A percentile compares a stretch with the other conserved stretches of the same genome.
phyloP scores from a whole-genome alignment of 2,113 vertebrate species.

The Tachysurus vachellii region DNA sequence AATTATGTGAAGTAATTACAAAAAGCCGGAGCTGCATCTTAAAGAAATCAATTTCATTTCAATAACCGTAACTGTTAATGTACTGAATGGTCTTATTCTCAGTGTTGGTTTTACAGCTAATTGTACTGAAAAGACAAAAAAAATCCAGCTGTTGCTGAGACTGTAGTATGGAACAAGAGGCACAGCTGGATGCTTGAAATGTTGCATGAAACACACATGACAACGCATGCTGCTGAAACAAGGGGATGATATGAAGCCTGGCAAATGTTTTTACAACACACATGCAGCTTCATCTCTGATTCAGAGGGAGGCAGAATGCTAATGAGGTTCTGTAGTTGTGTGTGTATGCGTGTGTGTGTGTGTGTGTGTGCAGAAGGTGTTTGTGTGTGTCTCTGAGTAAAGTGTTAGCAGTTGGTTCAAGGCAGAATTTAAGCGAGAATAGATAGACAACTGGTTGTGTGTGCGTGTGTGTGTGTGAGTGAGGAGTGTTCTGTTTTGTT shows the following conservation, averaged over 20 bases:
- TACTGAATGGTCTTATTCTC: conserved; percentile 9
- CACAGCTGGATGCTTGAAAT: conserved; percentile 59
- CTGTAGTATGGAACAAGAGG: conserved; percentile 60
- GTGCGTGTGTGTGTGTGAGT: neutral
- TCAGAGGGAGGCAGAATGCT: conserved; percentile 36
- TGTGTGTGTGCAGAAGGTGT: conserved; percentile 40
- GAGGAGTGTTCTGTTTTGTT: conserved; percentile 24
- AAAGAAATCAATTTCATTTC: conserved; percentile 9
- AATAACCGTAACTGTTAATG: neutral
- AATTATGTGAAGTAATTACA: conserved; percentile 7
- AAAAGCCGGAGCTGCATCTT: conserved; percentile 2
- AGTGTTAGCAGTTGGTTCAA: conserved; percentile 73
- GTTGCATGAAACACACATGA: conserved; percentile 61
- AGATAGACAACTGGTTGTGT: conserved; percentile 22
- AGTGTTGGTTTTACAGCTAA: neutral
- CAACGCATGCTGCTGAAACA: conserved; percentile 65
- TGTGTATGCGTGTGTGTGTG: conserved; percentile 46
- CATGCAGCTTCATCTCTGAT: conserved; percentile 70
- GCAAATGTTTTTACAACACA: conserved; percentile 61
- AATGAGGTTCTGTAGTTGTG: conserved; percentile 44
- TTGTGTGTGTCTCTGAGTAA: conserved; percentile 48
- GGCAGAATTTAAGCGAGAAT: conserved; percentile 66
- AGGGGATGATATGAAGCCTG: conserved; percentile 29
- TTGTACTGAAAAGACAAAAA: conserved; percentile 18
- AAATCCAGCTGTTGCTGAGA: conserved; percentile 43